phyloP scores from a whole-genome alignment of 2,888 invertebrate genomes.

The Volucella inanis region DNA sequence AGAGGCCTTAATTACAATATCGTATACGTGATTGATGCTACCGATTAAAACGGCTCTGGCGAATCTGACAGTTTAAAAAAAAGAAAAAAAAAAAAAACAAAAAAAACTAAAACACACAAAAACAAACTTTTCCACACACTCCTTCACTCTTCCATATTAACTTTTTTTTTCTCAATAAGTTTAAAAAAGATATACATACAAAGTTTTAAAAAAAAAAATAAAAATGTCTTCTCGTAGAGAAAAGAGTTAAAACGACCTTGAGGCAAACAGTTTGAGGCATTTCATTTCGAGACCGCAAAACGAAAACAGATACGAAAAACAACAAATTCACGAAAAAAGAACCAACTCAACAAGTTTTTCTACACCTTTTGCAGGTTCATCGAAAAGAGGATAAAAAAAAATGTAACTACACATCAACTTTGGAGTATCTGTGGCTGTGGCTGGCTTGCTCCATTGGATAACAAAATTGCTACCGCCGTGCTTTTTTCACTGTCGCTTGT shows the following conservation, averaged over 20 bases:
- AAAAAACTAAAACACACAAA: neutral
- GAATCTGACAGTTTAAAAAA: neutral
- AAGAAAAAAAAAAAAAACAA: neutral
- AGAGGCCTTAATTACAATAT: constrained; percentile 51
- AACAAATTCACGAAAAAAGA: constrained; percentile 25
- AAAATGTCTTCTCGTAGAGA: constrained; percentile 38
- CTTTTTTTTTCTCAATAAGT: neutral
- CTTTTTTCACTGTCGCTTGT: neutral
- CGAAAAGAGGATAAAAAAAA: constrained; percentile 30
- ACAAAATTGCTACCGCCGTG: constrained; percentile 27
- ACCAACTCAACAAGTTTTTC: constrained; percentile 69
- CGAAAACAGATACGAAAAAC: constrained; percentile 45
- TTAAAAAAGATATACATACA: constrained; percentile 7
- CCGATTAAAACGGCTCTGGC: constrained; percentile 1
- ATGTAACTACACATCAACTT: constrained; percentile 38
- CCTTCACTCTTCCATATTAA: neutral
- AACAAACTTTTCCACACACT: neutral
- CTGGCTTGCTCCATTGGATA: constrained; percentile 39
- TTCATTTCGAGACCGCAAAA: constrained; percentile 66
- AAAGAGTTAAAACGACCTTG: constrained; percentile 70
- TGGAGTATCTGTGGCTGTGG: constrained; percentile 2
- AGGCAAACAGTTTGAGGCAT: constrained; percentile 68
- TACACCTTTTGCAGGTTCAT: constrained; percentile 52
- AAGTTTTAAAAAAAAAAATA: neutral
- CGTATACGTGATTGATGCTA: constrained; percentile 65